phyloP scores from a whole-genome alignment of 2,888 invertebrate species.

The Dermolepida albohirtum region DNA sequence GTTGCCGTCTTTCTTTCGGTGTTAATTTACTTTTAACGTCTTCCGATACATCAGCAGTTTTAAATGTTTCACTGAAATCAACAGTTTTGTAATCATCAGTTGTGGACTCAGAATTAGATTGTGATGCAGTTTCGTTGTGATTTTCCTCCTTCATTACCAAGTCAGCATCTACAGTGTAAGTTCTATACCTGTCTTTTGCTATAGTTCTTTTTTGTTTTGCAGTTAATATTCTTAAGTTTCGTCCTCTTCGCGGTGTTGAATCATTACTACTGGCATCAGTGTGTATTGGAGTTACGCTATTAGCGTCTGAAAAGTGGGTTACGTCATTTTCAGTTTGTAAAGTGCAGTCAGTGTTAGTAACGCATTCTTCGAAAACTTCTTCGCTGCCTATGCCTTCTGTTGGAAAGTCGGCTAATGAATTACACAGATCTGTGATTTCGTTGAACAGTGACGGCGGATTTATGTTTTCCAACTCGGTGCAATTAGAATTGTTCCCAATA shows the following conservation, averaged over 20 bases:
- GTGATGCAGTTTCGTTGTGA: slow-evolving; percentile 48
- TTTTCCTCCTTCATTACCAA: slow-evolving; percentile 66
- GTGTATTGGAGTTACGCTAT: slow-evolving; percentile 74
- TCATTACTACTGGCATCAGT: slow-evolving; percentile 78
- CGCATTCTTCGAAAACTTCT: slow-evolving; percentile 67
- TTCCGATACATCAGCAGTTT: neutral
- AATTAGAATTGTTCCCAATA: slow-evolving; percentile 60
- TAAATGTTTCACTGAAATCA: slow-evolving; percentile 49
- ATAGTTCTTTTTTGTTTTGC: slow-evolving; percentile 82
- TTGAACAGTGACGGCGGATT: slow-evolving; percentile 80
- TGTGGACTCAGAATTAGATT: slow-evolving; percentile 45
- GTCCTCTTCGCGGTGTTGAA: slow-evolving; percentile 75
- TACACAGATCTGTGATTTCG: slow-evolving; percentile 73
- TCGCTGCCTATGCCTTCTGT: slow-evolving; percentile 70
- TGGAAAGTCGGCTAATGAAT: slow-evolving; percentile 66
- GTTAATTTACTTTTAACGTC: slow-evolving; percentile 64
- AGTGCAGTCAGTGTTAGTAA: slow-evolving; percentile 65
- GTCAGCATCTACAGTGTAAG: slow-evolving; percentile 81
- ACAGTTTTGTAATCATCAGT: slow-evolving; percentile 53
- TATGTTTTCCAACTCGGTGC: slow-evolving; percentile 75
- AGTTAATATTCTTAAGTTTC: slow-evolving; percentile 67
- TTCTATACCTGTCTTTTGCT: slow-evolving; percentile 84
- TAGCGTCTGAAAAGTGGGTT: slow-evolving; percentile 65
- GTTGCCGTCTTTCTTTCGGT: slow-evolving; percentile 75
- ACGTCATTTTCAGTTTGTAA: slow-evolving; percentile 58